A percentile compares a stretch with the other conserved stretches of the same genome.
These are phyloP conservation scores for Sipha maydis DNA, from an alignment of 2,888 invertebrate species.

Conservation along the genomic window DNA sequence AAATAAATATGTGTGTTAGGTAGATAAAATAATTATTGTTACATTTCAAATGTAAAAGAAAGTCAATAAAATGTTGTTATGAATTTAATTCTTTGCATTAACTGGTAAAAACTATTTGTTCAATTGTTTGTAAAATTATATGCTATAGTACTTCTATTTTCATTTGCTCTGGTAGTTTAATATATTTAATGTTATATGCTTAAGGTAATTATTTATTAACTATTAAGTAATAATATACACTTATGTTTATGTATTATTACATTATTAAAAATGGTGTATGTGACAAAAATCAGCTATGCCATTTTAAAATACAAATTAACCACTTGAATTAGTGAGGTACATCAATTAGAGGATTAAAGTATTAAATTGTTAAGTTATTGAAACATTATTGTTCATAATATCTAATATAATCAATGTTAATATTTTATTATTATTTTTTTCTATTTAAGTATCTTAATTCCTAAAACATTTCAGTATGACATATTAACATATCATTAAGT, in stretches of 20 bases:
- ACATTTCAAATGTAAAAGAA: no score
- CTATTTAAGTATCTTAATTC: background rate
- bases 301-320: background rate
- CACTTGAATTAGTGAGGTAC: constrained; percentile 19
- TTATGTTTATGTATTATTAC: background rate
- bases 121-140: no score
- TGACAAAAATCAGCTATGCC: constrained; percentile 37
- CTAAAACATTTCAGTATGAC: no score
- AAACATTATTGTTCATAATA: background rate
- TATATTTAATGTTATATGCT: background rate
- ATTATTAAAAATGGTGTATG: constrained; percentile 21
- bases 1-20: no score
- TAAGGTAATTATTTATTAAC: background rate
- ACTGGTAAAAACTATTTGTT: no score
- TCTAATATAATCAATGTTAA: background rate
- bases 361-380: constrained; percentile 2
- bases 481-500: no score
- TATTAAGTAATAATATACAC: background rate
- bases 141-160: background rate
- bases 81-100: no score
- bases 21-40: no score
- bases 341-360: background rate
- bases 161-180: background rate
- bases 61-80: no score
- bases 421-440: background rate